Conservation (phyloP, 2,113 vertebrate species). For the Sminthopsis crassicaudata region DNA sequence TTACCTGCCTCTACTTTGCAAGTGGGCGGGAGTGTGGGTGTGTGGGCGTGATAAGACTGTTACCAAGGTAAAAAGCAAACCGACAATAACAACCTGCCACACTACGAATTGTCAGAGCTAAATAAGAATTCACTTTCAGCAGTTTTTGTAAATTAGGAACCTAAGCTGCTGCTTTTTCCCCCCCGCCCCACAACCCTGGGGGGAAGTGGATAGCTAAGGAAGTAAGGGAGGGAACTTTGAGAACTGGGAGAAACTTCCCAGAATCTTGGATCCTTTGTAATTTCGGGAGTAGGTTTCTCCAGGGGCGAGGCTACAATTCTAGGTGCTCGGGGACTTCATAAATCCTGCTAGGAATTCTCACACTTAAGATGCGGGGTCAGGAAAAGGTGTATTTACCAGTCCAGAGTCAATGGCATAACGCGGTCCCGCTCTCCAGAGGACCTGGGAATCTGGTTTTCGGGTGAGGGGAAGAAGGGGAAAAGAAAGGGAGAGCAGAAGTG, state of each 20-base stretch:
- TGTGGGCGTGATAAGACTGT: neutral
- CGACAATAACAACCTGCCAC: conserved; percentile 1
- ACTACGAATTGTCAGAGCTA: neutral
- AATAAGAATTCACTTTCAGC: neutral
- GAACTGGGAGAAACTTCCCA: neutral
- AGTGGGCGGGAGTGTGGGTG: neutral
- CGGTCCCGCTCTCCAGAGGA: neutral
- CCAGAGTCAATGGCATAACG: neutral
- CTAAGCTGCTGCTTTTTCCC: neutral
- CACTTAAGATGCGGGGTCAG: neutral
- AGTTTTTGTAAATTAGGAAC: neutral
- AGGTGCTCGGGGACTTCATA: neutral
- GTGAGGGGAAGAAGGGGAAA: too few relatives aligned
- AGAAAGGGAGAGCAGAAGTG: neutral
- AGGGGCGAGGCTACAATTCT: neutral
- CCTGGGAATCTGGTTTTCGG: neutral
- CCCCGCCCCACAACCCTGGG: neutral
- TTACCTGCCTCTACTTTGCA: neutral
- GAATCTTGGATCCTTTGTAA: neutral
- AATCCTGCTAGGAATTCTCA: neutral
- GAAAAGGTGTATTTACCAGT: neutral
- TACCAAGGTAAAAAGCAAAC: neutral
- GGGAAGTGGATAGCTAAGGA: neutral
- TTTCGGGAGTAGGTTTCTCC: neutral
- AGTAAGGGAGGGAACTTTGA: neutral